Evolutionary conservation across 2,888 invertebrate genomes (phyloP), one percentile per base, ranked within the genome.

Genomic region (Cepaea hortensis): DNA sequence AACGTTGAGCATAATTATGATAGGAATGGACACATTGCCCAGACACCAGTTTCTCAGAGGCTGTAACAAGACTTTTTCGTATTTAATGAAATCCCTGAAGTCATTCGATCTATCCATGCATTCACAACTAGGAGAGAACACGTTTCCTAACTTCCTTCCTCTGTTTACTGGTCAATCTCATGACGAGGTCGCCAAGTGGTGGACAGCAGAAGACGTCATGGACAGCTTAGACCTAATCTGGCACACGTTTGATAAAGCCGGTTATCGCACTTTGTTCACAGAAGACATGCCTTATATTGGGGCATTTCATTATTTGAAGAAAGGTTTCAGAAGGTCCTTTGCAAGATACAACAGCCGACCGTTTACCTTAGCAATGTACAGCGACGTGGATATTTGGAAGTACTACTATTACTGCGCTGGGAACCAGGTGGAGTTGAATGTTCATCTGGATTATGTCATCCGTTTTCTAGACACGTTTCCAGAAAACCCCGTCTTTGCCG

Each of bases 111-210:
- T 98, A 93, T 94, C 96, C 90, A 98, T 98, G 9, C 98, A 97
- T 94, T 98, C 97, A 93, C 98, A 98, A 95, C 97, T 98, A 68
- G 98, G 96, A 5, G 98, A 98, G 94, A 98, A 98, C 94, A 98
- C 98, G 0, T 98, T 97, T 93, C 97, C 98, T 0, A 98, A 98
- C 94, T 93, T 98, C 87, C 96, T 97, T 13, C 97, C 98, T 0
- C 96, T 97, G 87, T 94, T 98, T 20, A 96, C 88, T 0, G 91
- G 91, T 0, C 88, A 88, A 75, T 88, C 85, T 23, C 85, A 88
- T n/a, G 88, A 89, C 72, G 90, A 90, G 46, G 84, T 88, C 6
- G 88, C 89, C 5, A 89, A 89, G 86, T 88, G 90, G n/a, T 88
- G 90, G 82, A 84, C 87, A 7, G 77, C 88, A 72, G 72, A 87